These are phyloP conservation scores for Psammodynastes pulverulentus DNA, from an alignment of 2,113 vertebrate species.

Conservation along the genomic window DNA sequence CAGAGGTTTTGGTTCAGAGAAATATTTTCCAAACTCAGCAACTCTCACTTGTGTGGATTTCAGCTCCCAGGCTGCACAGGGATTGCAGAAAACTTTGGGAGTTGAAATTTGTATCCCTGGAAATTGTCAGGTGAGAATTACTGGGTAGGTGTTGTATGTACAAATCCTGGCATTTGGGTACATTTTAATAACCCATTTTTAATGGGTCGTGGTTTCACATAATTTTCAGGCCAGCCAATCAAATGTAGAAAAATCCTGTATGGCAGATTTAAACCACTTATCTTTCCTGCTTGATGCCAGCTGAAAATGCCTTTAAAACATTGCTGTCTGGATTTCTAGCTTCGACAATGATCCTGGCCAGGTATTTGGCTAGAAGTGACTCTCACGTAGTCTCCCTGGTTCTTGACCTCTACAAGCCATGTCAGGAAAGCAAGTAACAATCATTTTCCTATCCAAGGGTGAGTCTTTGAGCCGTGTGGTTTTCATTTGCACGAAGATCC, in stretches of 20 bases:
- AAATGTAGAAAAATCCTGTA: not conserved
- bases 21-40: not conserved
- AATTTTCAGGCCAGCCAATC: not conserved
- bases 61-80: not conserved
- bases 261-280: not conserved
- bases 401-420: not conserved
- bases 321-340: not conserved
- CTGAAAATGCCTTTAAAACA: not conserved
- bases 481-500: not conserved
- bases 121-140: not conserved
- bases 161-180: not conserved
- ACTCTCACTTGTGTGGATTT: not conserved
- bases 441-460: not conserved
- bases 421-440: not conserved
- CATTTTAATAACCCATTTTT: not conserved
- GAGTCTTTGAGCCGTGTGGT: not conserved
- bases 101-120: not conserved
- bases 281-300: not conserved
- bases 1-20: not conserved
- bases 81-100: not conserved
- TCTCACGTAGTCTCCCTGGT: not conserved
- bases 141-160: not conserved
- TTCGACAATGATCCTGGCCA: not conserved
- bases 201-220: not conserved
- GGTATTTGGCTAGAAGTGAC: not conserved